Conservation (phyloP, 1,140 invertebrate genomes). For the Drosophila leontia region DNA sequence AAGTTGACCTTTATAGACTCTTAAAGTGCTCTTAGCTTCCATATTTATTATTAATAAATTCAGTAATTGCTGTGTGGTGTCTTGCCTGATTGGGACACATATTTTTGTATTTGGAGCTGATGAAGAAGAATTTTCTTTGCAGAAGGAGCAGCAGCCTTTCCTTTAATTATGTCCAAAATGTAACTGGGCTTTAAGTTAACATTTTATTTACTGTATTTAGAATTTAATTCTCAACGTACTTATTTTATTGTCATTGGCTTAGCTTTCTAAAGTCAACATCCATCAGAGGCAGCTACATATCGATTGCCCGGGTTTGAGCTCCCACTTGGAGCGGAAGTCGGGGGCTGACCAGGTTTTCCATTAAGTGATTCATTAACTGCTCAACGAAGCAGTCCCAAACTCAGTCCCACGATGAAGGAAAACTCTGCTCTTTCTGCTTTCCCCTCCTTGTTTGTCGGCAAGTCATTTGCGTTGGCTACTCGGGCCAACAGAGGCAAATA, state of each 20-base stretch:
- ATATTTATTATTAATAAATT: slow-evolving; percentile 1
- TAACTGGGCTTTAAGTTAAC: not conserved
- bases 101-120: not conserved
- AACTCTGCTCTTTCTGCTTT: not conserved
- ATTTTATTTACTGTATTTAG: too few relatives aligned
- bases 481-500: slow-evolving; percentile 39
- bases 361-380: slow-evolving; percentile 81
- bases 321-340: slow-evolving; percentile 60
- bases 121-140: not conserved
- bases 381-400: slow-evolving; percentile 34
- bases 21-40: not conserved
- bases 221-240: not conserved
- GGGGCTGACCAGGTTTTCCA: slow-evolving; percentile 64
- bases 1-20: not conserved
- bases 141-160: not conserved
- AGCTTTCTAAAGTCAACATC: slow-evolving; percentile 33
- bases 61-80: not conserved
- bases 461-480: slow-evolving; percentile 54
- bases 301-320: slow-evolving; percentile 34
- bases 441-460: slow-evolving; percentile 7
- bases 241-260: not conserved
- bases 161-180: not conserved
- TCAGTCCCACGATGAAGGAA: not conserved
- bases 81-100: not conserved
- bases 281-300: slow-evolving; percentile 62